Evolutionary conservation across 2,113 vertebrate species (phyloP).

Genomic region (Bostrychus sinensis): DNA sequence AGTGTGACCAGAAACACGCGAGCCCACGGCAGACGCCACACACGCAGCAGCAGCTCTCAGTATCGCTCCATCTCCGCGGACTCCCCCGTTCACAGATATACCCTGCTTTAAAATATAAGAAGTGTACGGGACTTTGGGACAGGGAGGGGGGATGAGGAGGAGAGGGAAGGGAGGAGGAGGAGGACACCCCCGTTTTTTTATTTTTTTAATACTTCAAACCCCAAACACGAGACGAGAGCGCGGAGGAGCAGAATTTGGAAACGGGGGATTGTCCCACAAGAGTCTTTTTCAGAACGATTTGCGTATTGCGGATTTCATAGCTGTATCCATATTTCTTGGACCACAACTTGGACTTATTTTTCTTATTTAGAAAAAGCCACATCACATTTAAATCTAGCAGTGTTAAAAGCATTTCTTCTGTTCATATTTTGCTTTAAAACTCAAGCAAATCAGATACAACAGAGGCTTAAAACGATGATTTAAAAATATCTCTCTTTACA

Average conservation of each 20-base stretch:
- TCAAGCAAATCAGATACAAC: too few species aligned
- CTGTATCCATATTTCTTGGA: not conserved
- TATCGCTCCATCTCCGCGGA: slow-evolving; percentile 58
- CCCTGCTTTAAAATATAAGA: slow-evolving; percentile 71
- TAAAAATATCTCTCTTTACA: too few species aligned
- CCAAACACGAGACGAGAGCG: not conserved
- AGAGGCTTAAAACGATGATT: too few species aligned
- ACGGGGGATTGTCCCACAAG: not conserved
- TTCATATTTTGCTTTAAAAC: too few species aligned
- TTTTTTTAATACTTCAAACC: slow-evolving; percentile 45
- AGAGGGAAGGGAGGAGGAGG: not conserved
- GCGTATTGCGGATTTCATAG: not conserved
- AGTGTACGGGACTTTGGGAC: slow-evolving; percentile 48
- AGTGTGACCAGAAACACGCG: slow-evolving; percentile 89
- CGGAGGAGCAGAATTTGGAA: not conserved
- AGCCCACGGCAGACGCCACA: slow-evolving; percentile 37
- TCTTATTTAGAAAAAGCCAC: too few species aligned
- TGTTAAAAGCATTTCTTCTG: too few species aligned
- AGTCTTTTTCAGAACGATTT: not conserved
- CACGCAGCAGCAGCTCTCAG: not conserved
- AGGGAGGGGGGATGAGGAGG: not conserved
- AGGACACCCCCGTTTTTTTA: slow-evolving; percentile 1
- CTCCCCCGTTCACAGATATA: slow-evolving; percentile 64
- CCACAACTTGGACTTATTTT: not conserved
- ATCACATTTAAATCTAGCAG: too few species aligned